Evolutionary conservation across 2,888 invertebrate species (phyloP), one percentile per base, ranked within the genome.

Genomic region (Microplitis deprimator): DNA sequence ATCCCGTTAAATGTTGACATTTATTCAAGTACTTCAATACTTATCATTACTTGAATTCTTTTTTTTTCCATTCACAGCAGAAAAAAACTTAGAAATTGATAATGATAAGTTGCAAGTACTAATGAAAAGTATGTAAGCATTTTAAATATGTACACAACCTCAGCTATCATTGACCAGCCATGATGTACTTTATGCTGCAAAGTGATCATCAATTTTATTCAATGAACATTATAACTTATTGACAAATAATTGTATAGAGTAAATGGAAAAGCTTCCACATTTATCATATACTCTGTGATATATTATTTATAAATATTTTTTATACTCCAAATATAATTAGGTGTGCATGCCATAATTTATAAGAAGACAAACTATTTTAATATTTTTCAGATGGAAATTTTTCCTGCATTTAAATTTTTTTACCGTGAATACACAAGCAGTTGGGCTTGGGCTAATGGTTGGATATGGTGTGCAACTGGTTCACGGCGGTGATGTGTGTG

Each of bases 1-100:
- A 79, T 68, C 77, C 73, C 72, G 77, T 79, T 79, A 78, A 81
- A 81, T 79, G 79, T 79, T 79, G 80, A 79, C 78, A 79, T 78
- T 81, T 79, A 80, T 79, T 7, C 41, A 13, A 50, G 38, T 29
- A 50, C 13, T 61, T 61, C 41, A 61, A 61, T 76, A 39, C 68
- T 20, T 62, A 65, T 65, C 16, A n/a, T 20, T 65, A 38, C 5
- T 39, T 50, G 38, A 29, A 13, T 39, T 38, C 13, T 62, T 29
- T 67, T 29, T 29, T 67, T 67, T 41, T 68, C 41, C 8, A 41
- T 68, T 41, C 8, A 41, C 16, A 20, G 20, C 17, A 29, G 5
- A 40, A 7, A 17, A 17, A 41, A 10, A 5, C 16, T 10, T 17
- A 17, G 41, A 17, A 41, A 40, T 38, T 41, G 1, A 20, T 13